A percentile compares a stretch with the other conserved stretches of the same genome.
These are phyloP conservation scores for Drosophila equinoxialis DNA, from an alignment of 1,140 invertebrate genomes.

Conservation along the genomic window DNA sequence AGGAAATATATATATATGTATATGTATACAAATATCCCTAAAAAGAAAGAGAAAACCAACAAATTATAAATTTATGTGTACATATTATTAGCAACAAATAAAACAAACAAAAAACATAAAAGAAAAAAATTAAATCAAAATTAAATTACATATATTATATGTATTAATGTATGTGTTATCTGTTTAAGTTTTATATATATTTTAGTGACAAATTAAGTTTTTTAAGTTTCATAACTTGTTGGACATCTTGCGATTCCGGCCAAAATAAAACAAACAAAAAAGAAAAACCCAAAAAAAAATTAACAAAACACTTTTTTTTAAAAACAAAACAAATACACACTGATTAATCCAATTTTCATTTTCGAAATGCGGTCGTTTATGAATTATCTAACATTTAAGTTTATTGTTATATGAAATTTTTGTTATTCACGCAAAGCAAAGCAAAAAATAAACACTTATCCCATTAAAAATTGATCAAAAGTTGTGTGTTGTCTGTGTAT, in stretches of 20 bases:
- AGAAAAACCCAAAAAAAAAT: constrained; percentile 10
- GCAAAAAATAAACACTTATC: constrained; percentile 28
- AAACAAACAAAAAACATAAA: background rate
- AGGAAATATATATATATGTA: constrained; percentile 21
- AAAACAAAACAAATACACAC: background rate
- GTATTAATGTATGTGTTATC: constrained; percentile 18
- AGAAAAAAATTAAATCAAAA: constrained; percentile 18
- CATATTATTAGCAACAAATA: constrained; percentile 41
- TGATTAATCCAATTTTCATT: constrained; percentile 57
- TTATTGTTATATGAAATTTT: constrained; percentile 49
- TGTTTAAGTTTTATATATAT: constrained; percentile 44
- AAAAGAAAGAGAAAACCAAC: constrained; percentile 34
- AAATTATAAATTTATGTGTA: constrained; percentile 50
- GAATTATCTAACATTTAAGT: constrained; percentile 42
- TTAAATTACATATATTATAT: background rate
- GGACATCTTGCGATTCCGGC: constrained; percentile 10
- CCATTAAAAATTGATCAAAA: constrained; percentile 29
- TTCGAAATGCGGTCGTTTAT: constrained; percentile 58
- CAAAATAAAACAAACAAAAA: constrained; percentile 1
- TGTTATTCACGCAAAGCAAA: constrained; percentile 20
- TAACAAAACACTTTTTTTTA: constrained; percentile 37
- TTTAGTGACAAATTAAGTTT: constrained; percentile 58
- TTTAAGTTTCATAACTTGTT: constrained; percentile 41
- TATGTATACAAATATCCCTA: constrained; percentile 11
- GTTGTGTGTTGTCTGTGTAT: constrained; percentile 9